Percentiles rank a stretch among this genome's conserved stretches.
Evolutionary conservation across 2,113 vertebrate species (phyloP).

Genomic region (Cygnus buccinator): DNA sequence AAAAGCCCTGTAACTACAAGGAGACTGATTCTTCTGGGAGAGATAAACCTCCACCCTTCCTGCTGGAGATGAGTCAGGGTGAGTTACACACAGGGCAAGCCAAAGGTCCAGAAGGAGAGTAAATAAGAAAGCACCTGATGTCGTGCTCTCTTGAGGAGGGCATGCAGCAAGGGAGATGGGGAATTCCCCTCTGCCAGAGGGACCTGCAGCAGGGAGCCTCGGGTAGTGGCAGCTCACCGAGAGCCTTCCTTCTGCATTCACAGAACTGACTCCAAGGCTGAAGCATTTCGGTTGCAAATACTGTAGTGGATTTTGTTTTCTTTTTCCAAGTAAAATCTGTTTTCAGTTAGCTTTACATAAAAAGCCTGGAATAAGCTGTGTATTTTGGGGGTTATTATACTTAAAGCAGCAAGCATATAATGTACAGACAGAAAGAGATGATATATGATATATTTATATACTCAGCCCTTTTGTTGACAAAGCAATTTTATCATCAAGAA

Average conservation of each 20-base stretch:
- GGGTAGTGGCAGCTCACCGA: neutral
- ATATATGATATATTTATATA: constrained; percentile 9
- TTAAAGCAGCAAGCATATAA: neutral
- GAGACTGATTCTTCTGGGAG: neutral
- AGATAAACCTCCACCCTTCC: neutral
- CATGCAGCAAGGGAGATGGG: neutral
- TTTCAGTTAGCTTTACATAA: constrained; percentile 38
- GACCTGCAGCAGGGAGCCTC: neutral
- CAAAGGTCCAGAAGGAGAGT: neutral
- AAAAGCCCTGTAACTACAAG: neutral
- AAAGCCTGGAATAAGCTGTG: constrained; percentile 25
- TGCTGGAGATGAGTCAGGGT: neutral
- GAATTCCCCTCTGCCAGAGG: neutral
- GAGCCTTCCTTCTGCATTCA: neutral
- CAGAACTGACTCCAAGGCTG: neutral
- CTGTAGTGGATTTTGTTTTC: neutral
- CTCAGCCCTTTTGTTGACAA: constrained; percentile 39
- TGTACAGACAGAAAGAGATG: neutral
- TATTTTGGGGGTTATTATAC: constrained; percentile 27
- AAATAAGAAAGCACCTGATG: neutral
- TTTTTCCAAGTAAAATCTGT: constrained; percentile 36
- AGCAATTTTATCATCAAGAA: constrained; percentile 27
- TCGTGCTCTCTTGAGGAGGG: neutral
- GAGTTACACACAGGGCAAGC: neutral
- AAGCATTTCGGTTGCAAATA: neutral